phyloP scores from a whole-genome alignment of 2,888 invertebrate genomes.

The Emesis furor region DNA sequence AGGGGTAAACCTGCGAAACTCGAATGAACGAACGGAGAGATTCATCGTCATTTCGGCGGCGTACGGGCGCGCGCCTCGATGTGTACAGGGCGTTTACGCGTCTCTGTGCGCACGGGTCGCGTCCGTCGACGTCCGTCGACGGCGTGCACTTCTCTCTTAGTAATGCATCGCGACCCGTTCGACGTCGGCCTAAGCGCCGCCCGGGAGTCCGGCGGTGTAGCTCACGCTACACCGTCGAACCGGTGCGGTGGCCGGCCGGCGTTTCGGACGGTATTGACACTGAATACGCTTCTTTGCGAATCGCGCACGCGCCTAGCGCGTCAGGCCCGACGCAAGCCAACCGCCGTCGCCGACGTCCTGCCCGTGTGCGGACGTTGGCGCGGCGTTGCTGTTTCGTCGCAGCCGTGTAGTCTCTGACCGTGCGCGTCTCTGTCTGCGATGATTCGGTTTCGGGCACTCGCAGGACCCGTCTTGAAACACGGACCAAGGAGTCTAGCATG shows the following conservation, averaged over 20 bases:
- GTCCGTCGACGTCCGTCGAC: conserved; percentile 77
- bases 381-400: conserved; percentile 76
- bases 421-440: conserved; percentile 83
- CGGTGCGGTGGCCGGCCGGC: conserved; percentile 74
- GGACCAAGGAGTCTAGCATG: conserved; percentile 88
- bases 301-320: conserved; percentile 80
- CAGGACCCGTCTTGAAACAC: conserved; percentile 94
- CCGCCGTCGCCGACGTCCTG: conserved; percentile 79
- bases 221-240: conserved; percentile 61
- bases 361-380: conserved; percentile 80
- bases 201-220: conserved; percentile 75
- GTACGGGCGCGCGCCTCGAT: conserved; percentile 73
- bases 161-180: conserved; percentile 91
- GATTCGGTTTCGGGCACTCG: conserved; percentile 87
- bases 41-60: conserved; percentile 82
- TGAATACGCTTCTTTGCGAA: conserved; percentile 57
- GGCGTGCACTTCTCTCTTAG: conserved; percentile 84
- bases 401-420: conserved; percentile 81
- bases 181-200: conserved; percentile 84
- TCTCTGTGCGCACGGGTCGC: conserved; percentile 76
- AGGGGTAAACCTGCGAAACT: conserved; percentile 92
- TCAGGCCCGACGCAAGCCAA: conserved; percentile 80
- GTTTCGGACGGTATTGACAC: conserved; percentile 68
- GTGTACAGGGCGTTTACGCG: conserved; percentile 63
- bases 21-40: conserved; percentile 87